These are phyloP conservation scores for Isichthys henryi DNA, from an alignment of 2,113 vertebrate species.

Conservation along the genomic window DNA sequence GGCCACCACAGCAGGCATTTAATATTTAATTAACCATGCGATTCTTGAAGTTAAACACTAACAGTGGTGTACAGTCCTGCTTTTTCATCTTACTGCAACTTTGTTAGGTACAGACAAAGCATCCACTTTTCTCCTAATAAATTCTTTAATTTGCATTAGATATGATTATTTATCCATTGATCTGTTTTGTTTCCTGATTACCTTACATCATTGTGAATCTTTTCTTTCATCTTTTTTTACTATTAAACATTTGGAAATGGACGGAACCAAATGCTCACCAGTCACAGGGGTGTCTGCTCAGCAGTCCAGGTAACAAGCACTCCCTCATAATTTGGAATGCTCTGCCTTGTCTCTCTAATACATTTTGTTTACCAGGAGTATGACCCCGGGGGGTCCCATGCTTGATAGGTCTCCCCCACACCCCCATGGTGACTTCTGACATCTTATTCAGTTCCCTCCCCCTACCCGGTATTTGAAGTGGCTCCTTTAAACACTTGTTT, in stretches of 20 bases:
- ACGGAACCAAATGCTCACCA: background rate
- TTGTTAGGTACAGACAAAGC: background rate
- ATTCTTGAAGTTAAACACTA: background rate
- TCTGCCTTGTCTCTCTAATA: background rate
- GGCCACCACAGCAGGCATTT: background rate
- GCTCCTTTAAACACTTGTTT: slow-evolving; percentile 11
- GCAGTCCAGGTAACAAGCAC: background rate
- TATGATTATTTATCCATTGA: background rate
- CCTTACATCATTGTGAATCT: background rate
- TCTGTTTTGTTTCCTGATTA: background rate
- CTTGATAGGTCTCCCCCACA: background rate
- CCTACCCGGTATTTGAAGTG: background rate
- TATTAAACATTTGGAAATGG: background rate
- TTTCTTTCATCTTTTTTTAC: background rate
- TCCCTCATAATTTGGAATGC: background rate
- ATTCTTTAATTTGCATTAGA: background rate
- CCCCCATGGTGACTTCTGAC: background rate
- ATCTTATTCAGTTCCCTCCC: background rate
- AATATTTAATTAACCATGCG: background rate
- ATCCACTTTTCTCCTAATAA: background rate
- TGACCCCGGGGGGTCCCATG: background rate
- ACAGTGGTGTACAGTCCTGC: background rate
- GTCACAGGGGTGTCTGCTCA: background rate
- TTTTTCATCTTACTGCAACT: background rate
- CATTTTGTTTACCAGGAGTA: background rate